phyloP scores from a whole-genome alignment of 2,888 invertebrate genomes.

The Drosophila melanosoma region DNA sequence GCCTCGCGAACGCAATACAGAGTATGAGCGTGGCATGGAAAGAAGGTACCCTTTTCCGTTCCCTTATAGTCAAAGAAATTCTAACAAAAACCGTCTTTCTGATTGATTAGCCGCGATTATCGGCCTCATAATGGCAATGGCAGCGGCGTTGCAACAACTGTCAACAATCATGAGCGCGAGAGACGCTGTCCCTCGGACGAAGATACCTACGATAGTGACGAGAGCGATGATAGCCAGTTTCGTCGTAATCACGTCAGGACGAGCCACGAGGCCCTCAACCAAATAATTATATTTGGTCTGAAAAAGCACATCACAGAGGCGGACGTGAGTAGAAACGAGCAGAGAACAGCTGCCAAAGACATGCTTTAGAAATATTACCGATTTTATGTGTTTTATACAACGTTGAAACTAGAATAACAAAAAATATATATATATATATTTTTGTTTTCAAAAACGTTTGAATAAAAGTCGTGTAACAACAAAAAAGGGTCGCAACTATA shows the following conservation, averaged over 20 bases:
- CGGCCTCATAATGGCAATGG: conserved; percentile 55
- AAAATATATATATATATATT: neutral
- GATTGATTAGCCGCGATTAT: conserved; percentile 54
- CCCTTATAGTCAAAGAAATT: too few relatives aligned
- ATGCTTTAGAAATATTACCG: conserved; percentile 21
- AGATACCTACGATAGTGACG: conserved; percentile 82
- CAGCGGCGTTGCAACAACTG: conserved; percentile 37
- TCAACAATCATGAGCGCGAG: conserved; percentile 59
- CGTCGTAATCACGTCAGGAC: conserved; percentile 85
- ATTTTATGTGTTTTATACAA: neutral
- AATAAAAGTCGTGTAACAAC: neutral
- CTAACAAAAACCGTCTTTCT: neutral
- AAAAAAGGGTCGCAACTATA: neutral
- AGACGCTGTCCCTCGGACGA: conserved; percentile 78
- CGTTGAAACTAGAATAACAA: neutral
- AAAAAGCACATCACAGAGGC: conserved; percentile 91
- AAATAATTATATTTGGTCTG: conserved; percentile 91
- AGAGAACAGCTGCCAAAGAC: neutral
- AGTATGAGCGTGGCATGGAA: conserved; percentile 58
- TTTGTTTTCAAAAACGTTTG: neutral
- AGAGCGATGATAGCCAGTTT: conserved; percentile 85
- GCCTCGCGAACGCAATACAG: conserved; percentile 52
- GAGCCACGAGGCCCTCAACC: conserved; percentile 87
- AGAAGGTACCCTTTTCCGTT: conserved; percentile 46
- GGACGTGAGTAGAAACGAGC: conserved; percentile 87